A percentile compares a stretch with the other conserved stretches of the same genome.
phyloP scores from a whole-genome alignment of 2,797 vertebrate genomes.

The Brachyrhaphis roseni region DNA sequence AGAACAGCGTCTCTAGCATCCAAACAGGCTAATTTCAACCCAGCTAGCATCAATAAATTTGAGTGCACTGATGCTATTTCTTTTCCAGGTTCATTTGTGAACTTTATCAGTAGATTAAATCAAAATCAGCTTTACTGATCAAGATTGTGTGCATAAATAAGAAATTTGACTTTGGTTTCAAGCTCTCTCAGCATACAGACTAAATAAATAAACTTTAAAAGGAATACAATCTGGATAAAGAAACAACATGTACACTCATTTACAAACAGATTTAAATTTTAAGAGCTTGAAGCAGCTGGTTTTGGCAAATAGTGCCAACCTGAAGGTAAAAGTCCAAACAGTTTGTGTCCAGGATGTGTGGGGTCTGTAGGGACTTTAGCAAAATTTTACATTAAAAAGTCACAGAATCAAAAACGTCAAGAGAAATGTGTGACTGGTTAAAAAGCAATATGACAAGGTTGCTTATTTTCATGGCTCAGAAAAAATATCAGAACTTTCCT shows the following conservation, averaged over 20 bases:
- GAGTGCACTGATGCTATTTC: not conserved
- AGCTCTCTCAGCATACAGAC: not conserved
- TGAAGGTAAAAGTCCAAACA: not conserved
- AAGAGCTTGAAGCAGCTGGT: not conserved
- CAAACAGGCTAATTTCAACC: not conserved
- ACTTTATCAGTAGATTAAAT: not conserved
- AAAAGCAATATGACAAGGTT: not conserved
- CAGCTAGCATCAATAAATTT: not conserved
- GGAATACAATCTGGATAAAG: not conserved
- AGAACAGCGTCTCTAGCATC: not conserved
- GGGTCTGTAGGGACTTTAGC: not conserved
- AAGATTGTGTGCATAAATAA: too few relatives aligned
- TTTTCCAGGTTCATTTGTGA: not conserved
- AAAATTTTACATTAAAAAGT: not conserved
- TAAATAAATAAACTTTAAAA: not conserved
- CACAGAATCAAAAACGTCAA: not conserved
- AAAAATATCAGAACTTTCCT: not conserved
- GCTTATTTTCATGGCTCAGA: not conserved
- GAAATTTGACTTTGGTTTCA: not conserved
- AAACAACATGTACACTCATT: not conserved
- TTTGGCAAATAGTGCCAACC: not conserved
- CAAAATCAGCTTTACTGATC: not conserved
- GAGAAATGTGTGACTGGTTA: not conserved
- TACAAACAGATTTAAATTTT: not conserved
- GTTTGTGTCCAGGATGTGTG: not conserved